Evolutionary conservation across 2,888 invertebrate genomes (phyloP).

Genomic region (Diplolepis rosae): DNA sequence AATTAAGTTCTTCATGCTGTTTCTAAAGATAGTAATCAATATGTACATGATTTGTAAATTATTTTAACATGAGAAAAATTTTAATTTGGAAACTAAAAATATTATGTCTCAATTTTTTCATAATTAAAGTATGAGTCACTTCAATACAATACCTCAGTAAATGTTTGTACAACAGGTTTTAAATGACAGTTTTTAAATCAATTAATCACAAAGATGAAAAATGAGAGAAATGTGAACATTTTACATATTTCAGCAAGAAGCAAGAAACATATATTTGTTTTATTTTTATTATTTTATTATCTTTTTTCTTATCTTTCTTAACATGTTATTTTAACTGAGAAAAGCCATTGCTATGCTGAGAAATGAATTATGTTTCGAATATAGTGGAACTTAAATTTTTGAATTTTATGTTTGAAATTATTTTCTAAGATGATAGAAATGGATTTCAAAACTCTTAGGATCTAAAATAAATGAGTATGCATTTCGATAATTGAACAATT

Average conservation of each 20-base stretch:
- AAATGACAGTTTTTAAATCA: conserved; percentile 9
- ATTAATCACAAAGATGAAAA: conserved; percentile 10
- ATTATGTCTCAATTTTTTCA: conserved; percentile 1
- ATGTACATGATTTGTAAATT: too few relatives aligned
- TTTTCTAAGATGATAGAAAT: not conserved
- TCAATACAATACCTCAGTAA: not conserved
- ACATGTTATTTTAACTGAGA: not conserved
- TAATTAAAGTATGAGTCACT: conserved; percentile 2
- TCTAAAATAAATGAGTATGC: not conserved
- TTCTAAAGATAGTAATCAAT: too few relatives aligned
- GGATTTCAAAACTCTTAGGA: not conserved
- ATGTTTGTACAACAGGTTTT: not conserved
- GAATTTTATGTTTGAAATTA: too few relatives aligned
- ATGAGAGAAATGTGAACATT: not conserved
- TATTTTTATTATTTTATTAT: too few relatives aligned
- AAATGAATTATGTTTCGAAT: too few relatives aligned
- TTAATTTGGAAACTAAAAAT: too few relatives aligned
- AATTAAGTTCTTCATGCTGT: too few relatives aligned
- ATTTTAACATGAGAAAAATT: too few relatives aligned
- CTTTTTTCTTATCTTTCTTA: too few relatives aligned
- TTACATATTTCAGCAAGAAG: not conserved
- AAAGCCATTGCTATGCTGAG: too few relatives aligned
- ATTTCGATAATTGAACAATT: conserved; percentile 19
- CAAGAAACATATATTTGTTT: not conserved
- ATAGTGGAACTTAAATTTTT: too few relatives aligned